A percentile compares a stretch with the other conserved stretches of the same genome.
Conservation (phyloP, 1,140 invertebrate species). For the Tetramorium parvispinum region DNA sequence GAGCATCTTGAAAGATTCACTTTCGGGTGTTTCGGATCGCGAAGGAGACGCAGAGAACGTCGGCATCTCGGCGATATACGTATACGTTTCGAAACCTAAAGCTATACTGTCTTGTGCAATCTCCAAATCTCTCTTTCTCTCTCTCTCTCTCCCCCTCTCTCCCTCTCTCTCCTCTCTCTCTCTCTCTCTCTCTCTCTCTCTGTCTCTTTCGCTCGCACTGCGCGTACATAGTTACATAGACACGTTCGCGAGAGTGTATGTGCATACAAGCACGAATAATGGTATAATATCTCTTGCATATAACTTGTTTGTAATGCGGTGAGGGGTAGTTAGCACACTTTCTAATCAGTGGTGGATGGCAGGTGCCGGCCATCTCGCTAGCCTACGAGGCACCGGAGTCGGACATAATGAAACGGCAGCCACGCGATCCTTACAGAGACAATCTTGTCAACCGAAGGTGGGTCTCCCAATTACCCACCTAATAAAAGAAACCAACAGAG, state of each 20-base stretch:
- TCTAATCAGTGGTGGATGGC: slow-evolving; percentile 86
- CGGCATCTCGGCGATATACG: background rate
- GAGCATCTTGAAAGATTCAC: background rate
- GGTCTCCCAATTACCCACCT: slow-evolving; percentile 80
- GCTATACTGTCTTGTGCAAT: slow-evolving; percentile 6
- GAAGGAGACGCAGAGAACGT: background rate
- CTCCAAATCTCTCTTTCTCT: slow-evolving; percentile 40
- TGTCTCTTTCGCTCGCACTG: slow-evolving; percentile 72
- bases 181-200: background rate
- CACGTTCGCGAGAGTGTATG: slow-evolving; percentile 59
- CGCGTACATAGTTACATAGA: slow-evolving; percentile 46
- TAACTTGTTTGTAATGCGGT: slow-evolving; percentile 63
- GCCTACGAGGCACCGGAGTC: slow-evolving; percentile 98
- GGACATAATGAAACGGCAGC: slow-evolving; percentile 98
- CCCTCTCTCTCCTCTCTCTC: background rate
- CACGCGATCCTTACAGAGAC: slow-evolving; percentile 96
- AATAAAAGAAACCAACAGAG: slow-evolving; percentile 62
- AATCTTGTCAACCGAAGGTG: slow-evolving; percentile 98
- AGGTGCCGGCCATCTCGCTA: slow-evolving; percentile 98
- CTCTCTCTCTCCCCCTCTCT: too few species aligned
- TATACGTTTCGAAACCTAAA: background rate
- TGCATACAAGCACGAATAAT: slow-evolving; percentile 40
- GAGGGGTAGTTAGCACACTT: slow-evolving; percentile 73
- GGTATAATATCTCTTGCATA: slow-evolving; percentile 57
- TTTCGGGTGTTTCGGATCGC: background rate